These are phyloP conservation scores for Stenotaenia linearis DNA, from an alignment of 2,888 invertebrate genomes.

Conservation along the genomic window DNA sequence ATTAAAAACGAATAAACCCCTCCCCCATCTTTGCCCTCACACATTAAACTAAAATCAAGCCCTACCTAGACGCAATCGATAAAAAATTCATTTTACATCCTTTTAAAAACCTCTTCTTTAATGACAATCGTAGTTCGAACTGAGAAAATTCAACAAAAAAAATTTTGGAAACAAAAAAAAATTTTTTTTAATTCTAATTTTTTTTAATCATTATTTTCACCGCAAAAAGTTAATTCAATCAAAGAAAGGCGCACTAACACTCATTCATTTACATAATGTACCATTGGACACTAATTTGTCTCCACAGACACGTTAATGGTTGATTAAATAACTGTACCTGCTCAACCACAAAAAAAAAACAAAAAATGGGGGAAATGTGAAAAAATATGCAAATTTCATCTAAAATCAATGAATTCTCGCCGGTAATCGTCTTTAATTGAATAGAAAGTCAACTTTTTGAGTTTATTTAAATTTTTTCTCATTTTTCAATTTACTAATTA, in stretches of 20 bases:
- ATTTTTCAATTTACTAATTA: not conserved
- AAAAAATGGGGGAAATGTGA: too few species aligned
- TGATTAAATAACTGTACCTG: not conserved
- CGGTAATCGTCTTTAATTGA: too few species aligned
- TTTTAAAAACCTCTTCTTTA: not conserved
- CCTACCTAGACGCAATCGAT: not conserved
- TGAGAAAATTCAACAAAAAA: not conserved
- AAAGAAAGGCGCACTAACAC: too few species aligned
- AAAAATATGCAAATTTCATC: too few species aligned
- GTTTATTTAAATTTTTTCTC: too few species aligned
- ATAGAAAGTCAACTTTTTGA: too few species aligned
- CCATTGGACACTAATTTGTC: not conserved
- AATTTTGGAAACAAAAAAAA: not conserved
- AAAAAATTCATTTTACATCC: not conserved
- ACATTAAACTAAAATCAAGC: conserved; percentile 10
- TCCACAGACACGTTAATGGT: not conserved
- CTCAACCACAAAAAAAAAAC: too few species aligned
- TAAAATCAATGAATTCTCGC: too few species aligned
- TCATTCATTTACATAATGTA: not conserved
- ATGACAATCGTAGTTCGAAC: not conserved
- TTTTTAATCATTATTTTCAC: too few species aligned
- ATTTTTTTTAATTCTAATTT: not conserved
- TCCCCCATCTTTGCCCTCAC: not conserved
- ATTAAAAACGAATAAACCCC: conserved; percentile 13
- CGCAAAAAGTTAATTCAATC: too few species aligned